Evolutionary conservation across 2,888 invertebrate species (phyloP), one percentile per base, ranked within the genome.

Genomic region (Dicyrtomina minuta): DNA sequence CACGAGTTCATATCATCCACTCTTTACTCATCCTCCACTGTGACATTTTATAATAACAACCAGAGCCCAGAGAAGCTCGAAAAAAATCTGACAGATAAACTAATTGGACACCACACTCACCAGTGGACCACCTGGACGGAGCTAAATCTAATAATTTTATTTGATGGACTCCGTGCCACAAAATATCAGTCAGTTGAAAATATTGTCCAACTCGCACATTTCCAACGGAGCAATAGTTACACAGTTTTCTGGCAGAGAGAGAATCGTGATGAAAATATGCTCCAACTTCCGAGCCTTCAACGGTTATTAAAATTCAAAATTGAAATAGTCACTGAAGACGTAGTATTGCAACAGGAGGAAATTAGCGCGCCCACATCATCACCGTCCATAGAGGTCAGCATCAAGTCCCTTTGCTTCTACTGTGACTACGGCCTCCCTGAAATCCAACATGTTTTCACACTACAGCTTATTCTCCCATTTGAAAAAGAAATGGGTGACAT

Each of bases 361-460:
- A 17, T 17, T 33, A 12, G 20, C 27, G 20, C n/a, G n/a, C n/a
- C n/a, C n/a, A n/a, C n/a, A n/a, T n/a, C n/a, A n/a, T n/a, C 33
- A 33, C 8, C 33, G 3, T 33, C 49, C 51, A 67, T 39, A 5
- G 59, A 59, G 12, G n/a, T 59, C 5, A 20, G 12, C 6, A 59
- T 65, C n/a, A 33, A 24, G 26, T 70, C 70, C 22, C 15, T 43
- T 0, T 70, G 70, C 44, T 70, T 70, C 44, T 70, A 53, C 58
- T 70, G 70, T 59, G 65, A 70, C 41, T 15, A n/a, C n/a, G 65
- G 65, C 1, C 17, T 44, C n/a, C 49, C 65, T 5, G 46, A 44
- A 27, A 26, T 60, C 2, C 22, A 49, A 26, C 20, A 41, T 53
- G 39, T 65, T 8, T 64, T 22, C n/a, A 51, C 10, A 2, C 2